These are phyloP conservation scores for Pherbina coryleti DNA, from an alignment of 2,888 invertebrate genomes.

Conservation along the genomic window DNA sequence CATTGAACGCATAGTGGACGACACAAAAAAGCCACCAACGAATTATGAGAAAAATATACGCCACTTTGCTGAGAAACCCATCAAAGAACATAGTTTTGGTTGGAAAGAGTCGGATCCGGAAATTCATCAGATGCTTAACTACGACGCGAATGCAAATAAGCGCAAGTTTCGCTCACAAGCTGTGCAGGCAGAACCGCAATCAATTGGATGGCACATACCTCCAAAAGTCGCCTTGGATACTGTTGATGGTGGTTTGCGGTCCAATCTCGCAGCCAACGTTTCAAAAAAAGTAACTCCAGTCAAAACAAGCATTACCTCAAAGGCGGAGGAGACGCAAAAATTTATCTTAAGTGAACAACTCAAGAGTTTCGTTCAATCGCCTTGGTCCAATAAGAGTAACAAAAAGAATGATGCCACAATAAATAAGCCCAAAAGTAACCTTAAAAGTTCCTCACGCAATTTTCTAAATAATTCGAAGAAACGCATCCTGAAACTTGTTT, in stretches of 20 bases:
- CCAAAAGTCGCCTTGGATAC: slow-evolving; percentile 64
- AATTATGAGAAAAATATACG: slow-evolving; percentile 56
- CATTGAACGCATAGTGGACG: slow-evolving; percentile 56
- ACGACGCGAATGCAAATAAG: slow-evolving; percentile 50
- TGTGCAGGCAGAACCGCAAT: slow-evolving; percentile 57
- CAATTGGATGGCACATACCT: slow-evolving; percentile 60
- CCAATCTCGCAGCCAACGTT: slow-evolving; percentile 65
- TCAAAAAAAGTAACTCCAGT: slow-evolving; percentile 64
- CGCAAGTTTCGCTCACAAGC: slow-evolving; percentile 52
- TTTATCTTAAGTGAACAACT: slow-evolving; percentile 61
- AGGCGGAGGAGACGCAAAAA: slow-evolving; percentile 51
- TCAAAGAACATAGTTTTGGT: slow-evolving; percentile 54
- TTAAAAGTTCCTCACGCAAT: slow-evolving; percentile 53
- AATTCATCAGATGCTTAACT: slow-evolving; percentile 63
- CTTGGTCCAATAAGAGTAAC: slow-evolving; percentile 57
- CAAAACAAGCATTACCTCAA: slow-evolving; percentile 52
- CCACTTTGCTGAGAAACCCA: slow-evolving; percentile 45
- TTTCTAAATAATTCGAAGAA: slow-evolving; percentile 63
- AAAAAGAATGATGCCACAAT: slow-evolving; percentile 17
- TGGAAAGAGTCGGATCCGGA: slow-evolving; percentile 58
- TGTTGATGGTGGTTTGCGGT: slow-evolving; percentile 61
- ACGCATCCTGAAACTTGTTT: slow-evolving; percentile 62
- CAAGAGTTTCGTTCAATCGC: slow-evolving; percentile 57
- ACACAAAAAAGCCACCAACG: slow-evolving; percentile 48
- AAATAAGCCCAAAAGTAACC: slow-evolving; percentile 46